Evolutionary conservation across 2,113 vertebrate species (phyloP).

Genomic region (Numida meleagris): DNA sequence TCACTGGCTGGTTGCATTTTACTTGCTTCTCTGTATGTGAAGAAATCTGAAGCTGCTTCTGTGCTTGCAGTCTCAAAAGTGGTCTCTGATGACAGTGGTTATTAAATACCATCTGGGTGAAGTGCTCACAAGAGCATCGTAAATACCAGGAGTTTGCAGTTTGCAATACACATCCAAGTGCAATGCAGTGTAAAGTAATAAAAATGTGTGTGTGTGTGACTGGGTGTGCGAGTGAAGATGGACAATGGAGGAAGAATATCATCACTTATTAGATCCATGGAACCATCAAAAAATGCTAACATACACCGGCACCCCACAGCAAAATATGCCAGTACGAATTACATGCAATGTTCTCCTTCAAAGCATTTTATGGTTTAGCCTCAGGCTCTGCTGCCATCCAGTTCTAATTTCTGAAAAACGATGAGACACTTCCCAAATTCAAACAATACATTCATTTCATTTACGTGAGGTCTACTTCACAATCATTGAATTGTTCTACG

Average conservation of each 20-base stretch:
- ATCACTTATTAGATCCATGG: background rate
- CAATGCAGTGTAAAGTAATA: background rate
- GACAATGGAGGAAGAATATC: background rate
- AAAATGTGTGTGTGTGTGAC: background rate
- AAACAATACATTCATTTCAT: background rate
- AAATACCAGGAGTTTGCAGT: background rate
- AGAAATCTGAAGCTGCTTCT: background rate
- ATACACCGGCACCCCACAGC: background rate
- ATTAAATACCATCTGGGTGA: background rate
- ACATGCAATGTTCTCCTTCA: background rate
- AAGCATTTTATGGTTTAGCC: slow-evolving; percentile 9
- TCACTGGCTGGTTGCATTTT: background rate
- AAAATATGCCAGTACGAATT: slow-evolving; percentile 36
- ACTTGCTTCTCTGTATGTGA: background rate
- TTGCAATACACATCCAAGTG: background rate
- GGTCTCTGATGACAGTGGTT: background rate
- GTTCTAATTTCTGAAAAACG: background rate
- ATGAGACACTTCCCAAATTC: slow-evolving; percentile 37
- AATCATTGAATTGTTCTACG: background rate
- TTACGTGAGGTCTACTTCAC: slow-evolving; percentile 9
- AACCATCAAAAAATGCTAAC: slow-evolving; percentile 3
- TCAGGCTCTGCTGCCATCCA: background rate
- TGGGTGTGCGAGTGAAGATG: background rate
- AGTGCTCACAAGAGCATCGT: background rate
- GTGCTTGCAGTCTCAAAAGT: background rate